Conservation (phyloP, 1,140 invertebrate genomes). For the Brachionus paranguensis region DNA sequence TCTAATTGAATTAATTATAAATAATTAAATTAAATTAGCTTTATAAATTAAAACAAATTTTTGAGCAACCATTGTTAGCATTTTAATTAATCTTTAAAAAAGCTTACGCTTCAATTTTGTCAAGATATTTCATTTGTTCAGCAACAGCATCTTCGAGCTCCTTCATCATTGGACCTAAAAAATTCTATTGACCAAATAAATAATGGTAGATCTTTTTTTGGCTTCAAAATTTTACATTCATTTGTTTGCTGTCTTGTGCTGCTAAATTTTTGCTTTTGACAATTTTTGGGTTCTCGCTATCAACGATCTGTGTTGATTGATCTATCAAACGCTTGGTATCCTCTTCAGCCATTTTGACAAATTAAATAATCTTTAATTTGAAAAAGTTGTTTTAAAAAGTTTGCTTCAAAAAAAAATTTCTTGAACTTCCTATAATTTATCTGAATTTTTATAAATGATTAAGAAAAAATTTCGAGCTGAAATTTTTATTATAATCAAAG, state of each 20-base stretch:
- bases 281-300: background rate
- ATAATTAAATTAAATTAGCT: background rate
- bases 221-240: background rate
- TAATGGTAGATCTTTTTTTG: background rate
- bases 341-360: background rate
- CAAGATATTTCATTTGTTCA: background rate
- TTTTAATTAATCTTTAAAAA: background rate
- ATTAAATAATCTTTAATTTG: background rate
- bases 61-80: background rate
- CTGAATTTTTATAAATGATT: background rate
- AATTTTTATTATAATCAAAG: slow-evolving; percentile 17
- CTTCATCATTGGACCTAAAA: slow-evolving; percentile 21
- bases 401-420: background rate
- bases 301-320: background rate
- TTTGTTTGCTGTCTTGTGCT: background rate
- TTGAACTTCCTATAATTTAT: background rate
- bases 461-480: background rate
- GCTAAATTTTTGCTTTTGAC: background rate
- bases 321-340: background rate
- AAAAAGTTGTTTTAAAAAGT: background rate
- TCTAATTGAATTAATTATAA: background rate
- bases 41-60: background rate
- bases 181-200: background rate
- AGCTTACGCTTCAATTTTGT: slow-evolving; percentile 21
- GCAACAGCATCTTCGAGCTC: background rate